Evolutionary conservation across 2,797 vertebrate species (phyloP).

Genomic region (Morelia viridis): DNA sequence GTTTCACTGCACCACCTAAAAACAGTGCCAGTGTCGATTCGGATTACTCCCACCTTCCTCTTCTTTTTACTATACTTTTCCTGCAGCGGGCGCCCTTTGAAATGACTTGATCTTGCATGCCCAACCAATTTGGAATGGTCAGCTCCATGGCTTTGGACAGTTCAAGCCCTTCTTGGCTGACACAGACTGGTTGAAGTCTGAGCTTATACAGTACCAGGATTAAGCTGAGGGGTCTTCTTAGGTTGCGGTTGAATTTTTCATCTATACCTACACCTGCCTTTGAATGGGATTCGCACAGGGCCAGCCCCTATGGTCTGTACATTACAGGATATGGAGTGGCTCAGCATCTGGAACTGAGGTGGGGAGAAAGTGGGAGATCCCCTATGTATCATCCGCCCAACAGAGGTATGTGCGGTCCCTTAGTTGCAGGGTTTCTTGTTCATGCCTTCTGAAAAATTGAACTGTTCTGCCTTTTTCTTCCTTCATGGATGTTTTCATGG

Average conservation of each 20-base stretch:
- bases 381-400: background rate
- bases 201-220: background rate
- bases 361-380: background rate
- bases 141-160: background rate
- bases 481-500: background rate
- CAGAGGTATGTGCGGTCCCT: no score
- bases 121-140: no score
- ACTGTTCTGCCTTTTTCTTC: background rate
- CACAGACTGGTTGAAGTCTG: background rate
- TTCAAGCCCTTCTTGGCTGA: background rate
- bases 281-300: background rate
- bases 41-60: background rate
- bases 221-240: background rate
- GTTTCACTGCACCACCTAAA: background rate
- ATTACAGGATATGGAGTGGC: background rate
- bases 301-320: background rate
- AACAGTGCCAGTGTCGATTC: background rate
- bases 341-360: background rate
- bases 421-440: background rate
- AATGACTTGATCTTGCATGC: accelerated
- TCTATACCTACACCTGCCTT: background rate
- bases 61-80: background rate
- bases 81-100: background rate
- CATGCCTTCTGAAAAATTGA: background rate
- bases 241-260: background rate